phyloP scores from a whole-genome alignment of 64 coral and sea anemone species.

The Pachyseris speciosa region DNA sequence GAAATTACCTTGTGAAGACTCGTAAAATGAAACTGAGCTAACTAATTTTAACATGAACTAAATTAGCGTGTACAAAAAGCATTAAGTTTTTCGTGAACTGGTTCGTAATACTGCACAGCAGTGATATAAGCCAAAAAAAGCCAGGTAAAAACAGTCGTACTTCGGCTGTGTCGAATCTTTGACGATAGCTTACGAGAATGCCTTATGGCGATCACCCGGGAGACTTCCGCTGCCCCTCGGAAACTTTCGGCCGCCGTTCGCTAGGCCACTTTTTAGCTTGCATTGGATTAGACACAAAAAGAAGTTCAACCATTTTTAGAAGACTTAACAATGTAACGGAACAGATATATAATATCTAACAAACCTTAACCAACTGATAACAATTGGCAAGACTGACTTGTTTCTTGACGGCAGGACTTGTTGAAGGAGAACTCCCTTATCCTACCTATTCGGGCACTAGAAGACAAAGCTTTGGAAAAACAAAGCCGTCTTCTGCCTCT shows the following conservation, averaged over 20 bases:
- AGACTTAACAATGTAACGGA: not conserved
- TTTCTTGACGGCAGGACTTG: not conserved
- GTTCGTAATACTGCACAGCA: slow-evolving; percentile 11
- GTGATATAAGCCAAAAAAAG: not conserved
- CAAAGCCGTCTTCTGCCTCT: no score
- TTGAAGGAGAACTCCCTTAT: not conserved
- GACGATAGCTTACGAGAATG: not conserved
- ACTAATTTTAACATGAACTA: not conserved
- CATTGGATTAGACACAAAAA: not conserved
- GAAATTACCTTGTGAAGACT: no score
- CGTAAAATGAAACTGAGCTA: no score
- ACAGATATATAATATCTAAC: slow-evolving; percentile 58
- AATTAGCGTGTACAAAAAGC: not conserved
- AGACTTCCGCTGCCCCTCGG: not conserved
- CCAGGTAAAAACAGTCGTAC: not conserved
- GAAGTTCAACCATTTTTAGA: not conserved
- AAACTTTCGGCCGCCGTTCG: not conserved
- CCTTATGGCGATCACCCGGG: no score
- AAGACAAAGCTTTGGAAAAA: not conserved
- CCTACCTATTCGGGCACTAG: not conserved
- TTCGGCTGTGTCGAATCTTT: not conserved
- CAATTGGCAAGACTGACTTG: slow-evolving; percentile 16
- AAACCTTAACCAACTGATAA: slow-evolving; percentile 7
- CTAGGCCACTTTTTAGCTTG: not conserved
- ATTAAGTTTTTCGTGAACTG: not conserved